A percentile compares a stretch with the other conserved stretches of the same genome.
These are phyloP conservation scores for Dolichopus griseipennis DNA, from an alignment of 2,888 invertebrate species.

Conservation along the genomic window DNA sequence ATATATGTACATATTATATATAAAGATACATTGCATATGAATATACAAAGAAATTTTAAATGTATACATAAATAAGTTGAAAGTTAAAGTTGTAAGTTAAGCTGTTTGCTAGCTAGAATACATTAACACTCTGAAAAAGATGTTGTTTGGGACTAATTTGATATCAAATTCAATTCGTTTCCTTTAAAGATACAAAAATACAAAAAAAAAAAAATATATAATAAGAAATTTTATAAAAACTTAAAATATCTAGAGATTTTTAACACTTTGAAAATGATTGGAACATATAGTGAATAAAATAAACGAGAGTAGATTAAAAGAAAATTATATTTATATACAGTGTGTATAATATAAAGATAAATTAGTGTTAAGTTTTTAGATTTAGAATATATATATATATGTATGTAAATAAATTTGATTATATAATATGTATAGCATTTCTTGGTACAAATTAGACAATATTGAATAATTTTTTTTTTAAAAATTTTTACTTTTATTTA, in stretches of 20 bases:
- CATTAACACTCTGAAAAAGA: not conserved
- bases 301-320: too few species aligned
- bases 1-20: not conserved
- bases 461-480: too few species aligned
- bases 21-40: not conserved
- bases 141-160: not conserved
- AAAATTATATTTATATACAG: too few species aligned
- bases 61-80: not conserved
- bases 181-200: not conserved
- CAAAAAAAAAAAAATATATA: not conserved
- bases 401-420: too few species aligned
- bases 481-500: too few species aligned
- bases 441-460: too few species aligned
- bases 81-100: slow-evolving; percentile 6
- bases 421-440: too few species aligned
- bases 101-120: not conserved
- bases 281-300: not conserved
- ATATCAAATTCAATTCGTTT: not conserved
- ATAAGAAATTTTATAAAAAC: not conserved
- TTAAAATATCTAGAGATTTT: not conserved
- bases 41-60: not conserved
- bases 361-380: too few species aligned
- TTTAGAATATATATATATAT: too few species aligned
- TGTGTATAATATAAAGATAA: too few species aligned
- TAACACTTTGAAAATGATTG: not conserved